Evolutionary conservation across 2,797 vertebrate species (phyloP), one percentile per base, ranked within the genome.

Genomic region (Morelia viridis): DNA sequence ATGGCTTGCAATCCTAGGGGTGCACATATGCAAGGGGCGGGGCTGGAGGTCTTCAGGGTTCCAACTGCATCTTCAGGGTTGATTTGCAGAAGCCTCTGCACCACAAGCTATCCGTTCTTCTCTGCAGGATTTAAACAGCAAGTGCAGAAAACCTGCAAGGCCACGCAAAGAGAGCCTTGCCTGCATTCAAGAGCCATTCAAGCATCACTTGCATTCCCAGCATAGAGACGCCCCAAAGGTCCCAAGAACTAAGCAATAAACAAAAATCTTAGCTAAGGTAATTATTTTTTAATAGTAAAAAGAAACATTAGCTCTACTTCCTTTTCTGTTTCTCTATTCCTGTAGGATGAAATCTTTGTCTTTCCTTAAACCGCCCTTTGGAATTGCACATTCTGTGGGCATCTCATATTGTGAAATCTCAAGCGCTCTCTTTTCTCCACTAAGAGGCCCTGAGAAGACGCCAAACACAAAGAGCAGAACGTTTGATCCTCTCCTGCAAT

Each of bases 31-130:
- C 28, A 24, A 22, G 60, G 19, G 17, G 4, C 4, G 9, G 1
- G 0, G 53, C 24, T 1, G 62, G 0, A 31, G 2, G 35, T 80
- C 41, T 80, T 80, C 8, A 80, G 71, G 35, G 35, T 3, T 0
- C 64, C 5, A 53, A 53, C 1, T 26, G 46, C 46, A 88, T 83
- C 94, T 62, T 89, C 7, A 0, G 1, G 0, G 19, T 93, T 93
- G 88, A 91, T 92, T 93, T 89, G 87, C 28, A 22, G 0, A 1
- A 22, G 60, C 5, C n/a, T 31, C 5, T 76, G 15, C 0, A 19
- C n/a, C 0, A 0, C 1, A 1, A 53, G 22, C 0, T 1, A 84
- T 0, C 28, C 2, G 0, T 71, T 17, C 5, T 35, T 10, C 35
- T 26, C 58, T 8, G 4, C 0, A 8, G 24, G 46, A 17, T 26